Percentiles rank a stretch among this genome's conserved stretches.
Conservation (phyloP, 2,797 vertebrate genomes). For the Echiichthys vipera region DNA sequence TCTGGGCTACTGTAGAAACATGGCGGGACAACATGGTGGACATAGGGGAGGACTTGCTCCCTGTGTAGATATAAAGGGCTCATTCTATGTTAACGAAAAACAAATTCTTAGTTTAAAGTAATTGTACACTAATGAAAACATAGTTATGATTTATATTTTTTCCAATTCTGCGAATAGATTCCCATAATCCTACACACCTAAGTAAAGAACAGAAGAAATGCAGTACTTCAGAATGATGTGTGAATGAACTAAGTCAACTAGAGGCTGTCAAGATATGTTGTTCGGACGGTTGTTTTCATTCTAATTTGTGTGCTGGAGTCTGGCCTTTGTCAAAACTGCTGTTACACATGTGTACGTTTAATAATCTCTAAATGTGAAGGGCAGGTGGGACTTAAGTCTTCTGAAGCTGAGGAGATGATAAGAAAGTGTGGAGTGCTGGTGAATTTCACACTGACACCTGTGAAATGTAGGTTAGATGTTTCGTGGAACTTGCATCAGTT, state of each 20-base stretch:
- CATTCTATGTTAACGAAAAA: no score
- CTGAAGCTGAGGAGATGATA: background rate
- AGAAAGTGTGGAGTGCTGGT: background rate
- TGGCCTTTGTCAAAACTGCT: background rate
- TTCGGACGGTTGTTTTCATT: background rate
- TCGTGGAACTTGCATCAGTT: slow-evolving; percentile 72
- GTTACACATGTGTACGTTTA: background rate
- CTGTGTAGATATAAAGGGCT: no score
- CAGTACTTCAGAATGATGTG: background rate
- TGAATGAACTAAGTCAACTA: background rate
- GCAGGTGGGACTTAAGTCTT: slow-evolving; percentile 7
- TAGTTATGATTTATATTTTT: no score
- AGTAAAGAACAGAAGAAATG: background rate
- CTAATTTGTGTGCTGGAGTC: slow-evolving; percentile 5
- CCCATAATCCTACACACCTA: no score
- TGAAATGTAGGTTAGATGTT: slow-evolving; percentile 78
- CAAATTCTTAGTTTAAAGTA: no score
- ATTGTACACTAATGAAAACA: no score
- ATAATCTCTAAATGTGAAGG: slow-evolving; percentile 16
- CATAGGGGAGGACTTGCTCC: no score
- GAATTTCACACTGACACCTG: slow-evolving; percentile 48
- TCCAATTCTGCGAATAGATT: no score
- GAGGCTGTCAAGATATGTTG: background rate
- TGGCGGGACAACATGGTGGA: no score
- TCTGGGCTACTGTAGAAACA: no score